phyloP scores from a whole-genome alignment of 2,888 invertebrate genomes.

The Plemyria rubiginata region DNA sequence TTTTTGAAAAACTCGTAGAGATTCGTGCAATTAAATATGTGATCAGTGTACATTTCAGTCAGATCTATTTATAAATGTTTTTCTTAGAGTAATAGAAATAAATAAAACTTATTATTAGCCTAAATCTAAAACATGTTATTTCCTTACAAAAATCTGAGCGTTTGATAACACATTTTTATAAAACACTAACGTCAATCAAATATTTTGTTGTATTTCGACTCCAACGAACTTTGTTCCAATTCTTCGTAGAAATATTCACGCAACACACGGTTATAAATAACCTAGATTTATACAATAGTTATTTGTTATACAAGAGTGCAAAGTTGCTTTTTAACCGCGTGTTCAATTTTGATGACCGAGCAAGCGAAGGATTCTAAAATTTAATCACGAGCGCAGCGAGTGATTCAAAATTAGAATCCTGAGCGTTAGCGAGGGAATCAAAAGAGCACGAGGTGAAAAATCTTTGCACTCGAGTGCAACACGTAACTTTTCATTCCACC shows the following conservation, averaged over 20 bases:
- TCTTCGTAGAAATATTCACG: constrained; percentile 12
- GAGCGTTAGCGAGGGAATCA: too few species aligned
- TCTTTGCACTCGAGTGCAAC: too few species aligned
- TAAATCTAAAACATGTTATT: constrained; percentile 17
- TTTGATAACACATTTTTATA: constrained; percentile 14
- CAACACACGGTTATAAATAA: constrained; percentile 30
- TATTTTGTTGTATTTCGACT: constrained; percentile 9
- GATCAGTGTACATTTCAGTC: constrained; percentile 12
- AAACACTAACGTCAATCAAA: constrained; percentile 13
- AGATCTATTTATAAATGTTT: constrained; percentile 30
- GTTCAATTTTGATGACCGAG: too few species aligned
- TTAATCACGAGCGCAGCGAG: too few species aligned
- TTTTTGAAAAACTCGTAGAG: constrained; percentile 46
- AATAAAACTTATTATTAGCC: constrained; percentile 33
- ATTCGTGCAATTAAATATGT: constrained; percentile 35
- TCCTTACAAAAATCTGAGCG: constrained; percentile 28
- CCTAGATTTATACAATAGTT: constrained; percentile 40
- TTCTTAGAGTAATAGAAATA: constrained; percentile 38
- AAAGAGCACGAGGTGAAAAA: too few species aligned
- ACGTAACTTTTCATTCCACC: too few species aligned
- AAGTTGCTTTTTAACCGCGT: too few species aligned
- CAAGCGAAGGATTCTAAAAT: too few species aligned
- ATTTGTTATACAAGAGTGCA: too few species aligned
- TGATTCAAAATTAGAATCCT: too few species aligned
- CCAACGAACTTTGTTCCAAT: constrained; percentile 27